phyloP scores from a whole-genome alignment of 1,140 invertebrate species.

The Cyclargus thomasi region DNA sequence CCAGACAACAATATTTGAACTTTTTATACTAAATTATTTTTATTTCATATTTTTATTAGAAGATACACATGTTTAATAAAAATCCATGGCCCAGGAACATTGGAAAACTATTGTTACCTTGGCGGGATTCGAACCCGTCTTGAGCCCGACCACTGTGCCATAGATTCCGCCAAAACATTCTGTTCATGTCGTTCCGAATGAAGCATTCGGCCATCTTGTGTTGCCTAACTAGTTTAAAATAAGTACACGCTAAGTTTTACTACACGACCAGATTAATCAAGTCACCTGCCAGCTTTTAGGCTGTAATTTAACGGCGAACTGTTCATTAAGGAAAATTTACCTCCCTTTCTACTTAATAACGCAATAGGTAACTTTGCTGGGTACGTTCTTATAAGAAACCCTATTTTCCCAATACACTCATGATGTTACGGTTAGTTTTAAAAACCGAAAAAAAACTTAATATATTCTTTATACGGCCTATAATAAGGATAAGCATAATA shows the following conservation, averaged over 20 bases:
- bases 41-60: no score
- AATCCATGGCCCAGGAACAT: no score
- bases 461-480: no score
- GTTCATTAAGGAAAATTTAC: slow-evolving; percentile 1
- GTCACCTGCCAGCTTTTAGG: not conserved
- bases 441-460: no score
- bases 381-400: not conserved
- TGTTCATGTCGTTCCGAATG: not conserved
- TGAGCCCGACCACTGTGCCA: no score
- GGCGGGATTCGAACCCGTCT: no score
- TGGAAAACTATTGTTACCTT: no score
- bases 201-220: not conserved
- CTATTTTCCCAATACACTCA: not conserved
- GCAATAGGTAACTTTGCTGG: not conserved
- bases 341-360: not conserved
- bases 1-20: no score
- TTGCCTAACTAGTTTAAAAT: not conserved
- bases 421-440: not conserved
- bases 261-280: not conserved
- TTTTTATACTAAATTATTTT: no score
- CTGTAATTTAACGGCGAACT: not conserved
- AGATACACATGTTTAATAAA: no score
- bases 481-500: no score
- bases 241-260: slow-evolving; percentile 3
- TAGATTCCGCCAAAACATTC: not conserved